phyloP scores from a whole-genome alignment of 2,888 invertebrate genomes.

The Pristionchus maxplancki region DNA sequence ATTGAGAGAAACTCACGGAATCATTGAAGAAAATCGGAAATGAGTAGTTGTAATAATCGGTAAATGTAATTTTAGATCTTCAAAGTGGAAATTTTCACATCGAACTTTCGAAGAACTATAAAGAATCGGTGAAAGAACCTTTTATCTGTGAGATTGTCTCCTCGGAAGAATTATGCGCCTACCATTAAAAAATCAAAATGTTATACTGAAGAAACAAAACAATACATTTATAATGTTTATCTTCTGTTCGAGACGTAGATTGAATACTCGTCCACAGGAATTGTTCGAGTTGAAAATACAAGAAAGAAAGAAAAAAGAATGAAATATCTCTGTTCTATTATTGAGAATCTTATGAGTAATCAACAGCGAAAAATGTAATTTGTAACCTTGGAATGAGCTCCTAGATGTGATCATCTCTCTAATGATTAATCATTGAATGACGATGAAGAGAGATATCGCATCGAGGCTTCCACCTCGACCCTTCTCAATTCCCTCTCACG shows the following conservation, averaged over 20 bases:
- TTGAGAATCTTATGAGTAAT: not conserved
- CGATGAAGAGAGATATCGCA: not conserved
- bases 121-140: too few species aligned
- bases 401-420: conserved; percentile 31
- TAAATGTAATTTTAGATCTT: not conserved
- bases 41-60: not conserved
- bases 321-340: not conserved
- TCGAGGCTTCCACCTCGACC: not conserved
- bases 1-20: not conserved
- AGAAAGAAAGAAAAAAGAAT: not conserved
- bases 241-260: not conserved
- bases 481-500: conserved; percentile 64
- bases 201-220: not conserved
- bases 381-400: conserved; percentile 48
- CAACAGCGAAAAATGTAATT: conserved; percentile 10
- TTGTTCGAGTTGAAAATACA: not conserved
- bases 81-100: not conserved
- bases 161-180: too few species aligned
- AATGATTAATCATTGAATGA: not conserved
- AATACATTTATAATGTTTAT: not conserved
- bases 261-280: conserved; percentile 25
- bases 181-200: too few species aligned
- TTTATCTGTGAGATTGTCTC: too few species aligned
- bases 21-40: not conserved
- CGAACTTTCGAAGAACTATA: too few species aligned